A percentile compares a stretch with the other conserved stretches of the same genome.
Conservation (phyloP, 2,888 invertebrate species). For the Asteroscopus sphinx region DNA sequence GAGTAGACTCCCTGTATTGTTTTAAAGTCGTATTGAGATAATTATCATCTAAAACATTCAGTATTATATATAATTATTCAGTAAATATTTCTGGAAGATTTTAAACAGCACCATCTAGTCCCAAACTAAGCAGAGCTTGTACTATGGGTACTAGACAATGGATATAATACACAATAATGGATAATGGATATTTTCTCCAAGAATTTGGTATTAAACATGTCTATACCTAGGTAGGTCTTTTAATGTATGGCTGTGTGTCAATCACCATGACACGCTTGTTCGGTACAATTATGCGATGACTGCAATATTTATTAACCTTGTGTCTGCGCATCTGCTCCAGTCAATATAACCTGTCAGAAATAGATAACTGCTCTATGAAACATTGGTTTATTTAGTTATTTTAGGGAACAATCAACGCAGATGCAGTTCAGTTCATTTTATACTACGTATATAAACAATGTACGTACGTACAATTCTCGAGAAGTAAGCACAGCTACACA, state of each 20-base stretch:
- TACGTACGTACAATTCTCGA: no score
- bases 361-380: slow-evolving; percentile 22
- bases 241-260: slow-evolving; percentile 11
- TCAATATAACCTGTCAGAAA: slow-evolving; percentile 30
- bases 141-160: no score
- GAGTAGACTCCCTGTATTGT: no score
- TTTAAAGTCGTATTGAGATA: no score
- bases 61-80: no score
- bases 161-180: no score
- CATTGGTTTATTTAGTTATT: slow-evolving; percentile 13
- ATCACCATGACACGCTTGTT: slow-evolving; percentile 20
- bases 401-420: slow-evolving; percentile 1
- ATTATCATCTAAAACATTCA: no score
- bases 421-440: background rate
- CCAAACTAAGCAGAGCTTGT: no score
- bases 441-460: no score
- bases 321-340: slow-evolving; percentile 39
- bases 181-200: background rate
- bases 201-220: slow-evolving; percentile 2
- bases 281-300: slow-evolving; percentile 3
- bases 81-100: no score
- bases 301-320: slow-evolving; percentile 44
- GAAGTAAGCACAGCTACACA: no score
- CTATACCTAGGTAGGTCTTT: background rate
- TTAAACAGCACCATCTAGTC: no score